phyloP scores from a whole-genome alignment of 1,140 invertebrate species.

The Magallana ariakensis region DNA sequence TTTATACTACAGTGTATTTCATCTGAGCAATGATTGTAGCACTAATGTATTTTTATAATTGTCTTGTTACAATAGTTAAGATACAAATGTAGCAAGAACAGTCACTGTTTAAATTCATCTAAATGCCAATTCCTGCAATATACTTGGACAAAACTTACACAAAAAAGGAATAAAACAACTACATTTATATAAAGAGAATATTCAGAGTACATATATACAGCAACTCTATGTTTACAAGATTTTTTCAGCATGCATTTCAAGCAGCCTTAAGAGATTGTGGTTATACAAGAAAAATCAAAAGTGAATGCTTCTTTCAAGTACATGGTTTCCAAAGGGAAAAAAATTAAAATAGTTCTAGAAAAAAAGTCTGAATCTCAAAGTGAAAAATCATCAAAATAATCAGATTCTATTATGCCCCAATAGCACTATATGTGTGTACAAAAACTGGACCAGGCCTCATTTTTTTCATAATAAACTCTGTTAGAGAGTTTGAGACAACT shows the following conservation, averaged over 20 bases:
- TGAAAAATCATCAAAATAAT: background rate
- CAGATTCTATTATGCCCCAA: background rate
- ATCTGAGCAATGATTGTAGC: no score
- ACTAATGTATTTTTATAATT: no score
- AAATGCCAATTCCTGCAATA: background rate
- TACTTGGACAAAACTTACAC: constrained; percentile 6
- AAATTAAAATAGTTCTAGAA: background rate
- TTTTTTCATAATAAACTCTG: background rate
- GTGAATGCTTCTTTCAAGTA: no score
- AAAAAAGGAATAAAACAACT: background rate
- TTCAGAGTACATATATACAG: background rate
- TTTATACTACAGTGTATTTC: no score
- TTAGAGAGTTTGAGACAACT: constrained; percentile 29
- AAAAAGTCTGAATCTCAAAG: background rate
- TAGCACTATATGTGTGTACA: background rate
- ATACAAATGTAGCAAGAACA: no score
- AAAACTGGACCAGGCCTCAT: background rate
- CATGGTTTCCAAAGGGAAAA: background rate
- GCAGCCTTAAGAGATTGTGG: no score
- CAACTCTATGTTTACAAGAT: no score
- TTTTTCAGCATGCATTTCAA: no score
- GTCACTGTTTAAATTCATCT: no score
- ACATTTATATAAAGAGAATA: background rate
- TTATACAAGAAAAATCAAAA: no score
- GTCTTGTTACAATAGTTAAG: no score